Conservation (phyloP, 2,113 vertebrate species). For the Rhipidura dahli region DNA sequence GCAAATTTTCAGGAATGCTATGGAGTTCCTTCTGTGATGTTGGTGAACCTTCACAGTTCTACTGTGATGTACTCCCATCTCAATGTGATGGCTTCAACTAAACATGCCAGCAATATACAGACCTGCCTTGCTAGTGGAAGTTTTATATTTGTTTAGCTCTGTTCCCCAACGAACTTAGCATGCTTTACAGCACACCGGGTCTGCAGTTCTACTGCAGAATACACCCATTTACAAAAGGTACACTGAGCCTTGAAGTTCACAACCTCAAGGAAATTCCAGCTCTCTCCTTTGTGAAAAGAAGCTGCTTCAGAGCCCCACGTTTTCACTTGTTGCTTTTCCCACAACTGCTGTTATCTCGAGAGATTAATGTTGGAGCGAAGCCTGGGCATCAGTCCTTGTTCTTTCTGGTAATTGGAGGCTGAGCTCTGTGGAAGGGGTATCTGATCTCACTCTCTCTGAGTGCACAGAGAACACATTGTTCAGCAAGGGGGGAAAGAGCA, state of each 20-base stretch:
- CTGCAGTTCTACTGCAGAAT: background rate
- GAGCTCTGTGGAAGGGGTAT: background rate
- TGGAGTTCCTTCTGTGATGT: background rate
- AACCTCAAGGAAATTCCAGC: background rate
- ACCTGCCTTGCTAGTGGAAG: background rate
- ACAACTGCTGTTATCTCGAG: background rate
- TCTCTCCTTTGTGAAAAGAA: background rate
- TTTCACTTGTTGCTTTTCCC: background rate
- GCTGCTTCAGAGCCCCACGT: background rate
- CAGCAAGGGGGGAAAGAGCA: background rate
- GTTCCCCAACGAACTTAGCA: background rate
- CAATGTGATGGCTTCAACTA: background rate
- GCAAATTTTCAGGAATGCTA: background rate
- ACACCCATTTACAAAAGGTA: background rate
- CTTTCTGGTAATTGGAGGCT: background rate
- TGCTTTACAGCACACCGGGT: background rate
- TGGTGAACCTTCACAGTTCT: background rate
- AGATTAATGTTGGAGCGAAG: background rate
- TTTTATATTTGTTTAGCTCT: background rate
- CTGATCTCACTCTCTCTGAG: background rate
- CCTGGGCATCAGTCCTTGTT: background rate
- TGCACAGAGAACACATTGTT: background rate
- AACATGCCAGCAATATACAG: background rate
- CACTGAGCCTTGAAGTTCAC: background rate
- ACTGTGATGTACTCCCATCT: rapidly evolving